These are phyloP conservation scores for Melieria crassipennis DNA, from an alignment of 2,888 invertebrate species.

Conservation along the genomic window DNA sequence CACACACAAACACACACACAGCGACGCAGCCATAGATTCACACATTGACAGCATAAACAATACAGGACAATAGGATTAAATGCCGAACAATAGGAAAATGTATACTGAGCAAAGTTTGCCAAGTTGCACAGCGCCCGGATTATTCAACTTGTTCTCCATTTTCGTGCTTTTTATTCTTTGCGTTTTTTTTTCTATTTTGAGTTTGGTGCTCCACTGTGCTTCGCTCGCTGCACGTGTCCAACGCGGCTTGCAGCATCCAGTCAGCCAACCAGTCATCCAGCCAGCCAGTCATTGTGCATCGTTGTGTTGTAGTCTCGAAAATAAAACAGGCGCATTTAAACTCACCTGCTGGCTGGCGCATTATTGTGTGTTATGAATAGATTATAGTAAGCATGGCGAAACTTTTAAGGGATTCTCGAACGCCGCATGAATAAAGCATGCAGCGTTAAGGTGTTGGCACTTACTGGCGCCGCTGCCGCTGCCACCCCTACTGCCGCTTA, in stretches of 20 bases:
- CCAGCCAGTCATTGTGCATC: background rate
- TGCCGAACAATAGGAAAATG: constrained; percentile 31
- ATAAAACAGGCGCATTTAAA: background rate
- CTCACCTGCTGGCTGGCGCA: constrained; percentile 12
- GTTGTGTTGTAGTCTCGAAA: constrained; percentile 4
- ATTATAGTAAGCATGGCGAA: constrained; percentile 31
- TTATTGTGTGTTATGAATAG: constrained; percentile 25
- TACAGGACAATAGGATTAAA: constrained; percentile 34
- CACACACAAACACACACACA: background rate
- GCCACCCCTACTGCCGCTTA: background rate
- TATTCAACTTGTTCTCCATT: constrained; percentile 10
- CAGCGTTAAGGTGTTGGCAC: background rate
- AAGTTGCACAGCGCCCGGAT: constrained; percentile 9
- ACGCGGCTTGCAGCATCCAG: no score
- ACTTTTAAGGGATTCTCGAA: constrained; percentile 33
- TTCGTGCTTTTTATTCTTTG: constrained; percentile 2
- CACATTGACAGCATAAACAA: constrained; percentile 25
- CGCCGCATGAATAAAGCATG: constrained; percentile 24
- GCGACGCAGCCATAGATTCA: constrained; percentile 11
- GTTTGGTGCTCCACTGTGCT: background rate
- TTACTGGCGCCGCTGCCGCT: background rate
- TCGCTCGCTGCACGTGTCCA: no score
- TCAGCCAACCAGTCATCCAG: no score
- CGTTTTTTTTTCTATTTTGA: constrained; percentile 1
- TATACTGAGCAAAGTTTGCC: constrained; percentile 24